Conservation (phyloP, 2,888 invertebrate genomes). For the Holacanthella duospinosa region DNA sequence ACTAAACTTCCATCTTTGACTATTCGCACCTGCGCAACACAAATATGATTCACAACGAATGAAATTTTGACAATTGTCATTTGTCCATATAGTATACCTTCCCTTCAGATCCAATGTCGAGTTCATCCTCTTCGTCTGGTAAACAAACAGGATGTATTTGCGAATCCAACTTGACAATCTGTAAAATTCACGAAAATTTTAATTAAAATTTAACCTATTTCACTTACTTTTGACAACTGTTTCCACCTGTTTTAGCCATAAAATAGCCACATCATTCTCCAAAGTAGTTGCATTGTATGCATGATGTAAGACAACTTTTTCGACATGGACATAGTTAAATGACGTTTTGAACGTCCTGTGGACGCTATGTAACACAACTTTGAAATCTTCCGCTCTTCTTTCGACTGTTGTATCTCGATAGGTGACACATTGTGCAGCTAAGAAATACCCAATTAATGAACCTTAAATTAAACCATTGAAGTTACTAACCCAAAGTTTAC, state of each 20-base stretch:
- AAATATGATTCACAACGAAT: too few species aligned
- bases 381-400: background rate
- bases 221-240: background rate
- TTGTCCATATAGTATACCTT: too few species aligned
- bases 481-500: too few species aligned
- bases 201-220: background rate
- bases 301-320: background rate
- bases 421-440: background rate
- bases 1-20: too few species aligned
- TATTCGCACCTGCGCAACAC: too few species aligned
- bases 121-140: background rate
- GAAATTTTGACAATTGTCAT: too few species aligned
- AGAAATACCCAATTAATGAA: background rate
- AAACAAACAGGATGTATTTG: background rate
- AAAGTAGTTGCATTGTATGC: background rate
- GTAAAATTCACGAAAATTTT: too few species aligned
- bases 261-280: background rate
- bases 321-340: too few species aligned
- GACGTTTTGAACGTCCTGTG: too few species aligned
- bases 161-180: background rate
- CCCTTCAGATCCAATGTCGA: background rate
- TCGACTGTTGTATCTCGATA: background rate
- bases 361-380: background rate
- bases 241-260: background rate
- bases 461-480: background rate